Percentiles rank a stretch among this genome's conserved stretches.
phyloP scores from a whole-genome alignment of 2,797 vertebrate species.

The Harpagifer antarcticus region DNA sequence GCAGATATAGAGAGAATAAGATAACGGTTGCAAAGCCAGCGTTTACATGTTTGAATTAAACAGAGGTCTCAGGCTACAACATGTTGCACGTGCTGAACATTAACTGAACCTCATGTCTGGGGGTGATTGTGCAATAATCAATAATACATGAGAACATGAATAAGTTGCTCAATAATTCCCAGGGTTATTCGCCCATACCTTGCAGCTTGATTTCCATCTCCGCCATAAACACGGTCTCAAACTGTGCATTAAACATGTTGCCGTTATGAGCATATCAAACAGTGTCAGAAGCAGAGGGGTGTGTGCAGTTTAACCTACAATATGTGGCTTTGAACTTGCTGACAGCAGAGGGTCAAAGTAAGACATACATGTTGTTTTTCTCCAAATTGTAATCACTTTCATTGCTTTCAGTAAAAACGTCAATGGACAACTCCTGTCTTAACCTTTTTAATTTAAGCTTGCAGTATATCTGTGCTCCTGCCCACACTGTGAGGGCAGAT shows the following conservation, averaged over 20 bases:
- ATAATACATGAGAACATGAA: conserved; percentile 46
- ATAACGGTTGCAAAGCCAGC: background rate
- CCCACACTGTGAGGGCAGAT: background rate
- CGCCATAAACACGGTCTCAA: conserved; percentile 3
- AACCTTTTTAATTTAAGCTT: background rate
- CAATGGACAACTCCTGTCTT: background rate
- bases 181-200: background rate
- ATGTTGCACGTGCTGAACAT: conserved; percentile 8
- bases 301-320: conserved; percentile 8
- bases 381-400: background rate
- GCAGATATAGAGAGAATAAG: conserved; percentile 4
- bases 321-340: background rate
- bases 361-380: background rate
- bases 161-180: conserved; percentile 17
- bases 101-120: background rate
- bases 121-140: conserved; percentile 1
- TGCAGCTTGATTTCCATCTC: conserved; percentile 21
- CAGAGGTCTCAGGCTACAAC: background rate
- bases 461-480: background rate
- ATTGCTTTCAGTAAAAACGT: background rate
- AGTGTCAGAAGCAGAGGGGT: background rate
- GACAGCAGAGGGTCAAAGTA: background rate
- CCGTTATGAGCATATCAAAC: conserved; percentile 2
- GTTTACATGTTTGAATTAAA: conserved; percentile 6
- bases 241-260: conserved; percentile 16